Base-by-base conservation (phyloP, 2,113 vertebrate genomes). In the Tretioscincus oriximinensis region DNA sequence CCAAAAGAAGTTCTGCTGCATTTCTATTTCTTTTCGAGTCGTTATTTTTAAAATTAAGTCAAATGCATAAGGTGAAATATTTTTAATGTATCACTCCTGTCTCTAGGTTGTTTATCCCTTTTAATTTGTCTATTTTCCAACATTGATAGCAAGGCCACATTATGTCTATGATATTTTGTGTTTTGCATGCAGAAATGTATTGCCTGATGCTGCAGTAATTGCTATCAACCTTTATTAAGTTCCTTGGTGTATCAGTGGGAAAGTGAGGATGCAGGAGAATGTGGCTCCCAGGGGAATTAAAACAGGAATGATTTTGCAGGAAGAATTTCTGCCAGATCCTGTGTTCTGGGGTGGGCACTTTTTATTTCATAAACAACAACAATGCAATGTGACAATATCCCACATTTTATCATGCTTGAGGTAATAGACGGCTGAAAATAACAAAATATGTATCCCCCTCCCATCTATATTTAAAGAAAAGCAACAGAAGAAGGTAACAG, bases 341-440 rank as follows among this genome's bases (percentile, higher is more conserved):
- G 84, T 87, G 85, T 76, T 45, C 81, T 70, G 28, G 58, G 80
- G 86, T 82, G 28, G 51, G 21, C 63, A 67, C 81, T 86, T 85
- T 87, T 8, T 21, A 22, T 41, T 24, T 6, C 31, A 18, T 54
- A 86, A 81, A 78, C 66, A 90, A 41, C 29, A 89, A 41, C 28
- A 73, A 75, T 71, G 65, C n/a, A 73, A 47, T 29, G 67, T 77
- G 65, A 67, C 79, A 89, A 71, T 64, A 80, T 77, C 68, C 76
- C 64, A 45, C 22, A 11, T 86, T 88, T 84, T 78, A 84, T 86
- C 77, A 87, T 1, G 26, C 20, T 88, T 35, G 73, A 78, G 51
- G 69, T 86, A 80, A 74, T 63, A 61, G 71, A 65, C 60, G 12
- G 4, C 45, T 45, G 64, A 65, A 70, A 86, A 84, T 75, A 84